Percentiles rank a stretch among this genome's conserved stretches.
phyloP scores from a whole-genome alignment of 2,797 vertebrate genomes.

The Siniperca scherzeri region DNA sequence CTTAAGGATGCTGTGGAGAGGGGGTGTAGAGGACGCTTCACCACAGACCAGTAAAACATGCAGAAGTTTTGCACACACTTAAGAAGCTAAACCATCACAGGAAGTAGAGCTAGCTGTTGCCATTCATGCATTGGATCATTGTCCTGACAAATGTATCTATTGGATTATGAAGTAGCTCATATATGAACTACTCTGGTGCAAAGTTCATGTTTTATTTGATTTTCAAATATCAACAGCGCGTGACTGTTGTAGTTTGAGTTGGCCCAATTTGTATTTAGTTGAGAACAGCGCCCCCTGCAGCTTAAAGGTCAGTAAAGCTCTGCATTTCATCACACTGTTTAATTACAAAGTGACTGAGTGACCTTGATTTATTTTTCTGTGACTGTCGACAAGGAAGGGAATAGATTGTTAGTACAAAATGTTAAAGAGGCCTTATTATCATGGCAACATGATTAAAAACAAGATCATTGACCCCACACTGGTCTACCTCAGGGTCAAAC shows the following conservation, averaged over 20 bases:
- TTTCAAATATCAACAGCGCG: background rate
- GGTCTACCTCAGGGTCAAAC: slow-evolving; percentile 3
- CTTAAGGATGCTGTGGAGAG: background rate
- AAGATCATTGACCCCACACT: background rate
- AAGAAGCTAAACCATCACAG: background rate
- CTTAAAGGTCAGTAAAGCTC: background rate
- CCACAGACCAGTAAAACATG: background rate
- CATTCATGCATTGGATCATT: background rate
- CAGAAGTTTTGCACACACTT: background rate
- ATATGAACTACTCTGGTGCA: too few species aligned
- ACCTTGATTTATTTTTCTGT: background rate
- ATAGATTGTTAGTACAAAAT: background rate
- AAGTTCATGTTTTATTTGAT: background rate
- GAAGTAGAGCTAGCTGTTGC: background rate
- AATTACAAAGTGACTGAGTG: background rate
- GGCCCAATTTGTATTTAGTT: slow-evolving; percentile 6
- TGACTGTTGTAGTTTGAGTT: background rate
- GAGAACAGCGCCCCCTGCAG: slow-evolving; percentile 32
- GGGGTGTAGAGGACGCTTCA: background rate
- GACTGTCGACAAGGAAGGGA: background rate
- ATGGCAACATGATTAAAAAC: slow-evolving; percentile 21
- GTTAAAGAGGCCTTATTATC: background rate
- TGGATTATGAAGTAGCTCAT: background rate
- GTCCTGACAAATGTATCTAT: background rate
- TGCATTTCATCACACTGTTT: background rate